Evolutionary conservation across 2,113 vertebrate species (phyloP).

Genomic region (Oncorhynchus mykiss): DNA sequence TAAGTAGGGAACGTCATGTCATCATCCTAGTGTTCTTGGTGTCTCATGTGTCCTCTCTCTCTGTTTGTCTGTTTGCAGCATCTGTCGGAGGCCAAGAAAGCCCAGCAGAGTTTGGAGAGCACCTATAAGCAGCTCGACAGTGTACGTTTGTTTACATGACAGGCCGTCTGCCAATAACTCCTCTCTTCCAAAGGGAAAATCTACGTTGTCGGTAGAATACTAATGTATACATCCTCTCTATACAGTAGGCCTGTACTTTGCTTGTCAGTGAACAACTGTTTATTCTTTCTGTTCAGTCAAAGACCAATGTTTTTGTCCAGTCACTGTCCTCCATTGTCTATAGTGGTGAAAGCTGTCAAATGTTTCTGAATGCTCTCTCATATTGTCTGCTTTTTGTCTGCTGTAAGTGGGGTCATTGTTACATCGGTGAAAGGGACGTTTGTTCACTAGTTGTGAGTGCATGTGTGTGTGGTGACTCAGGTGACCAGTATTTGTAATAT

Average conservation of each 20-base stretch:
- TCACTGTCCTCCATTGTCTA: not conserved
- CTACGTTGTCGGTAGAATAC: too few species aligned
- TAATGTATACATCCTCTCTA: not conserved
- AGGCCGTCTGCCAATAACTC: not conserved
- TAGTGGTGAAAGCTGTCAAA: not conserved
- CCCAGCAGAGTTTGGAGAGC: conserved; percentile 85
- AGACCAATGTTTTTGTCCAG: not conserved
- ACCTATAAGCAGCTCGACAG: conserved; percentile 86
- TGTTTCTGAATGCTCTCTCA: not conserved
- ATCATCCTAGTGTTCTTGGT: not conserved
- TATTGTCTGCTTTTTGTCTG: not conserved
- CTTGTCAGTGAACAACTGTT: not conserved
- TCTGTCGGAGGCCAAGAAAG: conserved; percentile 83
- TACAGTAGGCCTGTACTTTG: not conserved
- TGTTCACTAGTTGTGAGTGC: not conserved
- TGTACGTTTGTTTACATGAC: conserved; percentile 69
- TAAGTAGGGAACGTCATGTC: not conserved
- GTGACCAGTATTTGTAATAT: conserved; percentile 23
- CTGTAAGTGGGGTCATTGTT: not conserved
- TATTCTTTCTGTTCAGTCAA: conserved; percentile 3
- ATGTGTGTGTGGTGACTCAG: conserved; percentile 11
- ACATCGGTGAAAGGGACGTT: not conserved
- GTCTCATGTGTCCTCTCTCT: conserved; percentile 6
- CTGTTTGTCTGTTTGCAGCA: conserved; percentile 70
- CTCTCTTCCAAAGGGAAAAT: not conserved